A percentile compares a stretch with the other conserved stretches of the same genome.
These are phyloP conservation scores for Caenorhabditis afra DNA, from an alignment of 2,888 invertebrate species.

Conservation along the genomic window DNA sequence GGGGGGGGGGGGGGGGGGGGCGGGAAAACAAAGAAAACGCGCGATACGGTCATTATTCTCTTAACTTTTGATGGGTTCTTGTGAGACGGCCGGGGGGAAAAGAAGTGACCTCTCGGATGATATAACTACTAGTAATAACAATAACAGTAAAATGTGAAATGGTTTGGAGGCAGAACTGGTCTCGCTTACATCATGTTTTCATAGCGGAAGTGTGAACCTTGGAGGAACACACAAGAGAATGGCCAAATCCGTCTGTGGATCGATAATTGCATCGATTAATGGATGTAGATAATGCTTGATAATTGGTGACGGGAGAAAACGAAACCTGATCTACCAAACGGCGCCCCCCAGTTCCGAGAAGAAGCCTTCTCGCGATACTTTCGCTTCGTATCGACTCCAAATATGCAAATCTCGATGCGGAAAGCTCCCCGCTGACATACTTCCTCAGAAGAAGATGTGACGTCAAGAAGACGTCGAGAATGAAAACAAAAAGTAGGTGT, in stretches of 20 bases:
- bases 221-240: conserved; percentile 22
- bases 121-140: conserved; percentile 47
- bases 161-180: conserved; percentile 26
- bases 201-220: conserved; percentile 35
- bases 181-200: conserved; percentile 45
- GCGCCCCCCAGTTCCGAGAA: too few relatives aligned
- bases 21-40: not conserved
- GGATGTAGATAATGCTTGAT: conserved; percentile 53
- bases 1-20: too few relatives aligned
- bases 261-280: conserved; percentile 58
- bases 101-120: conserved; percentile 40
- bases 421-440: too few relatives aligned
- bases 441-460: too few relatives aligned
- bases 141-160: conserved; percentile 11
- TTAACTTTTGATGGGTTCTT: conserved; percentile 34
- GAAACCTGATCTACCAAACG: conserved; percentile 39
- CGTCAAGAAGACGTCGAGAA: conserved; percentile 1
- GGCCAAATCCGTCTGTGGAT: conserved; percentile 50
- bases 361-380: too few relatives aligned
- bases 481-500: conserved; percentile 23
- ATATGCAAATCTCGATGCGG: too few relatives aligned
- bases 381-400: too few relatives aligned
- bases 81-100: conserved; percentile 7
- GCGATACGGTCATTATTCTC: conserved; percentile 42
- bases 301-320: conserved; percentile 41